phyloP scores from a whole-genome alignment of 2,113 vertebrate species.

The Mionectes macconnelli region DNA sequence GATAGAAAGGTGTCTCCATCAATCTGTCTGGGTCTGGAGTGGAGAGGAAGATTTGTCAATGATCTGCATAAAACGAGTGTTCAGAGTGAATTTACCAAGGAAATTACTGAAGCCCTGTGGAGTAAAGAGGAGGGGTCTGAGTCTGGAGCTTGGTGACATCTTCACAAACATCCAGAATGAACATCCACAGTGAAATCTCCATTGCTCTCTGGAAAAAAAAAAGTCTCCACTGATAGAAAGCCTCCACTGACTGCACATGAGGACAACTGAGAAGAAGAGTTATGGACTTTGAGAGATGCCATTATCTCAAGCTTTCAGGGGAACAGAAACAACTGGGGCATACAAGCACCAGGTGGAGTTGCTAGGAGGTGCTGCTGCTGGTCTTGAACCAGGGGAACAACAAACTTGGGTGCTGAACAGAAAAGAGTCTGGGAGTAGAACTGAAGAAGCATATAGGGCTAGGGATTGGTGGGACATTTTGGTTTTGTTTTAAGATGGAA shows the following conservation, averaged over 20 bases:
- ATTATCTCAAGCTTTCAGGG: neutral
- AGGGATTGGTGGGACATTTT: neutral
- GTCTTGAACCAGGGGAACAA: neutral
- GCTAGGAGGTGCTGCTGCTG: neutral
- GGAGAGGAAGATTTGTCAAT: neutral
- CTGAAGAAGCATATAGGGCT: neutral
- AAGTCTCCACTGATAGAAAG: neutral
- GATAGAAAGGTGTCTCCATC: neutral
- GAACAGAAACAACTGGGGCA: neutral
- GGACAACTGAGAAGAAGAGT: neutral
- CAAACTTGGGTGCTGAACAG: neutral
- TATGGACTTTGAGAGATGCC: neutral
- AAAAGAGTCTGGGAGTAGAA: neutral
- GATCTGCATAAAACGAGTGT: neutral
- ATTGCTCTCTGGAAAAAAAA: neutral
- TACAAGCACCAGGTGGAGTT: rapidly evolving
- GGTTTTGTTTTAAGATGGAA: neutral
- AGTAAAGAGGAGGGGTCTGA: neutral
- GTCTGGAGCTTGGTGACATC: neutral
- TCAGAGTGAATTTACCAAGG: neutral
- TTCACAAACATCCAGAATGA: neutral
- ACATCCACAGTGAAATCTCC: neutral
- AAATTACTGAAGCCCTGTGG: neutral
- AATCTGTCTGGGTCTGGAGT: neutral
- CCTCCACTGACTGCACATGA: neutral